Evolutionary conservation across 1,140 invertebrate species (phyloP), one percentile per base, ranked within the genome.

Genomic region (Mya arenaria): DNA sequence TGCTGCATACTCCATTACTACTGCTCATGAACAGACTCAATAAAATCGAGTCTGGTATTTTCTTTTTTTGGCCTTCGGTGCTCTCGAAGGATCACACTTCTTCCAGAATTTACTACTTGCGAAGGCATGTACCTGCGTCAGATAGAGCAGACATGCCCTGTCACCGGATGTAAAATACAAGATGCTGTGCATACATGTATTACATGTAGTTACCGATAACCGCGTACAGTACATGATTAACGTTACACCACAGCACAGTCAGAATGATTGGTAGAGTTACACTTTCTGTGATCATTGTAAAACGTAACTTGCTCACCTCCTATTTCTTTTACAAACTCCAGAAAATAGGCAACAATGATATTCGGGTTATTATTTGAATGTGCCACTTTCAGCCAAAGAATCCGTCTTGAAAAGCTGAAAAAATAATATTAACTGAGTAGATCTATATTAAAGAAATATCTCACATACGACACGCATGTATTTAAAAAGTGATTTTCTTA

Each of bases 81-180:
- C 30, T 56, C 55, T 19, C n/a, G n/a, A n/a, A n/a, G n/a, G n/a
- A n/a, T n/a, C n/a, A n/a, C n/a, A n/a, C 55, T 56, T 56, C 55
- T 19, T 56, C 55, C 55, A 56, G 55, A 56, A 56, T 56, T 56
- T 56, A 56, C 55, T 56, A 19, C 55, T 56, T 56, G 5, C 55
- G 55, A 56, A 56, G 55, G 55, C 55, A 56, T 56, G 55, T 56
- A 6, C 55, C 19, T 6, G 55, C 30, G 55, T 56, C 5, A 56
- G 55, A 56, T 56, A 56, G 55, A 19, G 55, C 55, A 56, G 55
- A 56, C 19, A 56, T 56, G 55, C 55, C 55, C 5, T 56, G 55
- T 56, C 55, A 56, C 55, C 55, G 55, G 55, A 56, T 56, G 55
- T 56, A 56, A 56, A 56, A 56, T 56, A 56, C 55, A 56, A 56